Evolutionary conservation across 2,797 vertebrate species (phyloP), one percentile per base, ranked within the genome.

Genomic region (Hydrocynus forskahlii): DNA sequence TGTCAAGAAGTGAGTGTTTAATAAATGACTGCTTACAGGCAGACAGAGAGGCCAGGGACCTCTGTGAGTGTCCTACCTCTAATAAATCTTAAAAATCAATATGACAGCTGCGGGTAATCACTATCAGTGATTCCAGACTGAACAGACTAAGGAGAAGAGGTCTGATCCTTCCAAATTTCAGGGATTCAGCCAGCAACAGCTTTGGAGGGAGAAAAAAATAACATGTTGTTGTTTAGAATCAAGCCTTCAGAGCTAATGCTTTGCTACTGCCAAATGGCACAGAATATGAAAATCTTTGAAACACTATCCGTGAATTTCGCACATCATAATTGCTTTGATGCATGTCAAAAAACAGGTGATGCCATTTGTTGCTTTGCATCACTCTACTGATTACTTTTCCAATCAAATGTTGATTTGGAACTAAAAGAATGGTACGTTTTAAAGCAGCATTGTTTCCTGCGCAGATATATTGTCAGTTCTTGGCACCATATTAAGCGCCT

Each of bases 41-140:
- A 84, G 91, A 92, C 89, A 87, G 85, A 79, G 84, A 85, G 88
- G 87, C 83, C 87, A 82, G 68, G 81, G 89, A 91, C 88, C 90
- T 92, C 88, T 90, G 89, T 82, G 66, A 88, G 83, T 80, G 85
- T 86, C 73, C 29, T 75, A 85, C 86, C 88, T 83, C 87, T 90
- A 88, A 93, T 94, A 94, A 94, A 94, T 95, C 93, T 90, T 83
- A 89, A 82, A 90, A 92, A 94, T 94, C 93, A 92, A 94, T 93
- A 92, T 88, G 91, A 93, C 92, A 89, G 89, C 86, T 87, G 90
- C 78, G 72, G 90, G 93, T 92, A 92, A 94, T 94, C 93, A 92
- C 90, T 90, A 93, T 93, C 93, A 94, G 92, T 93, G 92, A 94
- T 93, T 93, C 86, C 87, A 89, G 90, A 90, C 86, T 84, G 89